Base-by-base conservation (phyloP, 2,113 vertebrate genomes). In the Propithecus coquereli region DNA sequence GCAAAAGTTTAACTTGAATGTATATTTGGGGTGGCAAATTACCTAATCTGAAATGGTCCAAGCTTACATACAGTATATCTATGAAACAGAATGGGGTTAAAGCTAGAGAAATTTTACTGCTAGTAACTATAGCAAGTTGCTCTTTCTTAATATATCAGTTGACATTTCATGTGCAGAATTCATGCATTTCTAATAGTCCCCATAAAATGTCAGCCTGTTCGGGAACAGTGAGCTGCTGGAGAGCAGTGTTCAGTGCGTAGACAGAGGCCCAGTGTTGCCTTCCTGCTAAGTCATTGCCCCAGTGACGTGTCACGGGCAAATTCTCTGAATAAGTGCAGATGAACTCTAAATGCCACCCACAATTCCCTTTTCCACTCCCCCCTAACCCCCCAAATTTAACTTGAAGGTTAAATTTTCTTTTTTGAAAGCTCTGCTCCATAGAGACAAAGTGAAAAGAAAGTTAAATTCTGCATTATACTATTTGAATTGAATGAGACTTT, bases 161-260 rank as follows among this genome's bases (percentile, higher is more conserved):
- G 93, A 97, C 97, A 98, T 98, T 98, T 98, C 54, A 22, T 94
- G 88, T 90, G 95, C 79, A 94, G 91, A 97, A 96, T 90, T 97
- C 65, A 59, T 96, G 91, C 93, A 96, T 98, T 98, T 98, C 96
- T 98, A 98, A 97, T 97, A 97, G 97, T 92, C 71, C 90, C 45
- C 65, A 74, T 74, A 96, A 98, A 98, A 98, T 98, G 81, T 97
- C 98, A 98, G 52, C 54, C 11, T 86, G 73, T 95, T 97, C 90
- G 82, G 80, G 98, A 96, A 98, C 79, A 95, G 82, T 27, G 16
- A 71, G 92, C 47, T 96, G 87, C n/a, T 47, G 25, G 37, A 93
- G 88, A 95, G 83, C 1, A 34, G 43, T 93, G 77, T 97, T 32
- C 18, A 9, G 86, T 54, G 63, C 66, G 52, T 45, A 1, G 54